Base-by-base conservation (phyloP, 2,113 vertebrate genomes). In the Brienomyrus longianalis region DNA sequence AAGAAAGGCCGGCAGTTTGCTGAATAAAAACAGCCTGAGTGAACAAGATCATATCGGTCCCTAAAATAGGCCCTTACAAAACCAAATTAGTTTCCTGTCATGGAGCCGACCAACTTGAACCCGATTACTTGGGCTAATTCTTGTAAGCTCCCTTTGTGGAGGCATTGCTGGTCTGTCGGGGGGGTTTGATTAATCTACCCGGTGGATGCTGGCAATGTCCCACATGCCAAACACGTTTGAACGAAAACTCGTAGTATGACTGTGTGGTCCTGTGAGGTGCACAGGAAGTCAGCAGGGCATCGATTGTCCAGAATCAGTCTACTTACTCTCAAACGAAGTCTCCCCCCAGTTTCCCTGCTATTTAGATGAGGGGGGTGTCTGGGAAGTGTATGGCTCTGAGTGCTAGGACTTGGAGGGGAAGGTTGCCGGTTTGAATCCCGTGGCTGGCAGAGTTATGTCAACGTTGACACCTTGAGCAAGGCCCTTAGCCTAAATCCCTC, bases 121-220 rank as follows among this genome's bases (percentile, higher is more conserved):
- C 88, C 39, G 88, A 89, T 89, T 51, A 89, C 80, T 43, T 62
- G 39, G 47, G 35, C 52, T 89, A 27, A 84, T 59, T 89, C 23
- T 13, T 66, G 56, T 88, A 74, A 80, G 47, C 88, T 15, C n/a
- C 66, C 88, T 89, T 89, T 89, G 54, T 89, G 80, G 47, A 85
- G 77, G 19, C 52, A 56, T 52, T 47, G 23, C 39, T 5, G 35
- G 77, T 10, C 80, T 47, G 39, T 85, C 77, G 21, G 10, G 47
- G 17, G 17, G 23, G 21, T 62, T 13, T 27, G 89, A 89, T 84
- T 59, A 89, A 54, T 85, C 74, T 83, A 17, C 77, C 1, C 77
- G 7, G 83, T 56, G 19, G n/a, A 83, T 52, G 77, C 13, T 39
- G 66, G 10, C 80, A 62, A 85, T 48, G 52, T 84, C 77, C 43